Evolutionary conservation across 2,888 invertebrate genomes (phyloP).

Genomic region (Drosophila merina): DNA sequence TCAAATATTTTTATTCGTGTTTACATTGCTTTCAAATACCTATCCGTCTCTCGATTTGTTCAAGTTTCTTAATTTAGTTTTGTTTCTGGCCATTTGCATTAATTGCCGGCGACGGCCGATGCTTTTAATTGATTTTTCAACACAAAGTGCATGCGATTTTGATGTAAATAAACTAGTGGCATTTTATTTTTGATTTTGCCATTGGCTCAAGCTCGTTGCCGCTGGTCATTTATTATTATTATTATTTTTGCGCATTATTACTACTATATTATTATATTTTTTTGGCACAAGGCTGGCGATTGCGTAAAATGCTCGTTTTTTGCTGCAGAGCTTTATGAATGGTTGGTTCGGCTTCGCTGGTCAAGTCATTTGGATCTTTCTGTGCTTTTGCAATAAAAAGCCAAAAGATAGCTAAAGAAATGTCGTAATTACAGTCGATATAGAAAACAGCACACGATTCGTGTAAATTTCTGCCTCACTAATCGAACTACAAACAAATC

Average conservation of each 20-base stretch:
- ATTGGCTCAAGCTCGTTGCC: slow-evolving; percentile 36
- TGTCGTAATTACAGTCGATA: slow-evolving; percentile 42
- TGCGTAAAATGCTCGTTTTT: slow-evolving; percentile 66
- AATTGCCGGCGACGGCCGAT: slow-evolving; percentile 59
- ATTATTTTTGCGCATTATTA: slow-evolving; percentile 65
- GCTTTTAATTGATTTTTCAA: slow-evolving; percentile 74
- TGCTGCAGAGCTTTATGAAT: slow-evolving; percentile 58
- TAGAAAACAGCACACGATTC: slow-evolving; percentile 37
- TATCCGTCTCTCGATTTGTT: neutral
- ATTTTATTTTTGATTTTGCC: slow-evolving; percentile 58
- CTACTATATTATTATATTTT: slow-evolving; percentile 76
- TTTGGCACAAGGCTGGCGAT: slow-evolving; percentile 77
- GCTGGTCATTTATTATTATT: slow-evolving; percentile 32
- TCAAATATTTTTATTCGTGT: slow-evolving; percentile 56
- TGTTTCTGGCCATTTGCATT: slow-evolving; percentile 72
- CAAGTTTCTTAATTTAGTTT: slow-evolving; percentile 56
- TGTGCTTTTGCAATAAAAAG: slow-evolving; percentile 59
- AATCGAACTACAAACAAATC: slow-evolving; percentile 56
- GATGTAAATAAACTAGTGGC: slow-evolving; percentile 61
- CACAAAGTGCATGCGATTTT: slow-evolving; percentile 67
- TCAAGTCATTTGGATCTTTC: slow-evolving; percentile 51
- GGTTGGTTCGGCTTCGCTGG: slow-evolving; percentile 36
- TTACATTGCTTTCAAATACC: neutral
- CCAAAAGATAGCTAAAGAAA: slow-evolving; percentile 40
- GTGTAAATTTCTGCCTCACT: slow-evolving; percentile 43